A percentile compares a stretch with the other conserved stretches of the same genome.
phyloP scores from a whole-genome alignment of 1,140 invertebrate species.

The Cydia splendana region DNA sequence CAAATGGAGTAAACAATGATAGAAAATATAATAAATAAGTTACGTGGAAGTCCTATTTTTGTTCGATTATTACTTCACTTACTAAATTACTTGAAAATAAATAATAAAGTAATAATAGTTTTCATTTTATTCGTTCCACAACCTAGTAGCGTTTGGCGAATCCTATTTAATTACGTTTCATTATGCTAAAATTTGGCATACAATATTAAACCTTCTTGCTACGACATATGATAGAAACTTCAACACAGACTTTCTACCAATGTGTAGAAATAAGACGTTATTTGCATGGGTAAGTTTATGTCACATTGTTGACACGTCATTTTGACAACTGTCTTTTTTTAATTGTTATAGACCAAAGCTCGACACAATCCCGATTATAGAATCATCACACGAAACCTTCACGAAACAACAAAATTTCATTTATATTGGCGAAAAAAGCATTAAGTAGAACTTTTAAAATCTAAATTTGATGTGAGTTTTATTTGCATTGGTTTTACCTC shows the following conservation, averaged over 20 bases:
- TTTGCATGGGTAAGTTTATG: not conserved
- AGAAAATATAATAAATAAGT: constrained; percentile 5
- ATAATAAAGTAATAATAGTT: constrained; percentile 17
- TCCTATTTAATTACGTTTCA: not conserved
- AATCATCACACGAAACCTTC: no score
- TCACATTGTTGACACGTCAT: constrained; percentile 9
- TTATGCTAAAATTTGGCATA: not conserved
- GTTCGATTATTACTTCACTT: not conserved
- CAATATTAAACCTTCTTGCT: not conserved
- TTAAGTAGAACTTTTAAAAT: no score
- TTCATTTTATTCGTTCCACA: not conserved
- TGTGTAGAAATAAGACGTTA: not conserved
- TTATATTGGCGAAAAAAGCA: no score
- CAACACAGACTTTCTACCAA: not conserved
- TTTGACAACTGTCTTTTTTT: not conserved
- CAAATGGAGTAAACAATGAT: not conserved
- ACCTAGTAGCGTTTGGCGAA: not conserved
- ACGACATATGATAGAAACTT: not conserved
- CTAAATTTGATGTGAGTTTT: no score
- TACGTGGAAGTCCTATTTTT: not conserved
- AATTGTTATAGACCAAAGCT: not conserved
- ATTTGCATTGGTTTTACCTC: no score
- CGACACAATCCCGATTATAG: no score
- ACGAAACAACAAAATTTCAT: no score
- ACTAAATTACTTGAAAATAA: not conserved